Evolutionary conservation across 2,888 invertebrate genomes (phyloP).

Genomic region (Polia nebulosa): DNA sequence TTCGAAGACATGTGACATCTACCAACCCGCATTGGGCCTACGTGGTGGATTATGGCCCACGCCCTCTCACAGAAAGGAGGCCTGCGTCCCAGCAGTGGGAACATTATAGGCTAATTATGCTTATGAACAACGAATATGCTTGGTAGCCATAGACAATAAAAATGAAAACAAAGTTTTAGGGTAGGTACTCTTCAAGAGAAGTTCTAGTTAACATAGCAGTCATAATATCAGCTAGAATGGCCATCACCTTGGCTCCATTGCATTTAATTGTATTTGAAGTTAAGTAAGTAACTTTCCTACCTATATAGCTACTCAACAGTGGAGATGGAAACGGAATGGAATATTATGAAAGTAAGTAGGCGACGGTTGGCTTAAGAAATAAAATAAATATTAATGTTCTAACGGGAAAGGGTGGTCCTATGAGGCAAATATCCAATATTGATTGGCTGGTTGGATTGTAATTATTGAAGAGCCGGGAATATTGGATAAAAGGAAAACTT

Average conservation of each 20-base stretch:
- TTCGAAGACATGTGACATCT: no score
- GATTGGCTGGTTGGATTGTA: slow-evolving; percentile 5
- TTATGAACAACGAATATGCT: no score
- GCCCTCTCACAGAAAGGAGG: no score
- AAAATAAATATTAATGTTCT: slow-evolving; percentile 24
- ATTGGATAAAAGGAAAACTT: background rate
- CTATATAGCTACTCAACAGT: slow-evolving; percentile 12
- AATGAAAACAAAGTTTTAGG: no score
- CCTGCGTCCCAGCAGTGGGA: no score
- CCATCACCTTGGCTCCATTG: slow-evolving; percentile 18
- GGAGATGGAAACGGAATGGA: slow-evolving; percentile 39
- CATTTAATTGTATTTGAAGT: slow-evolving; percentile 37
- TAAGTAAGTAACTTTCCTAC: slow-evolving; percentile 6
- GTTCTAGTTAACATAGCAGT: background rate
- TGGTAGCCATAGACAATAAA: no score
- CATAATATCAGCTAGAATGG: slow-evolving; percentile 12
- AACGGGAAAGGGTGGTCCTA: background rate
- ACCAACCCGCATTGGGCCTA: no score
- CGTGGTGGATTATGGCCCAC: no score
- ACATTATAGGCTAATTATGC: no score
- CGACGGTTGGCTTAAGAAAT: slow-evolving; percentile 5
- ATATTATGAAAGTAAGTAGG: slow-evolving; percentile 34
- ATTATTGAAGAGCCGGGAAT: background rate
- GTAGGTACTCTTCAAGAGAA: background rate
- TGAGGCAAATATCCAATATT: slow-evolving; percentile 9